Conservation (phyloP, 2,888 invertebrate genomes). For the Andrena dorsata region DNA sequence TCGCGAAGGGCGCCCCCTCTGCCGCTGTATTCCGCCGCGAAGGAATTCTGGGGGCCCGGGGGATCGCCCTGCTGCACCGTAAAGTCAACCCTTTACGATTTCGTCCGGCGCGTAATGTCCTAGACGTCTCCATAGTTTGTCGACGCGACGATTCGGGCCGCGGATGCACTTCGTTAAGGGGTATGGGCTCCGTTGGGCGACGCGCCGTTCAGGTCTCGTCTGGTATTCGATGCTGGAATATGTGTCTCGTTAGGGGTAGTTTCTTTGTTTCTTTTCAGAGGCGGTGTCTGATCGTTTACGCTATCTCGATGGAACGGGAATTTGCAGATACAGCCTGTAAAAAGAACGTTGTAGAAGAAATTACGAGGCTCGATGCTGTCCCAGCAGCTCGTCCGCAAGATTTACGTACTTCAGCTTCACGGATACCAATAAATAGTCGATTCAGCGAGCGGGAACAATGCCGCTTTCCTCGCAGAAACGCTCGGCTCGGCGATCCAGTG, state of each 20-base stretch:
- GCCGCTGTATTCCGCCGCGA: constrained; percentile 10
- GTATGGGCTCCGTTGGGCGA: neutral
- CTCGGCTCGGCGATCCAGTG: constrained; percentile 18
- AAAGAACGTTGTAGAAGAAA: constrained; percentile 26
- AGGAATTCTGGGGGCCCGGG: constrained; percentile 29
- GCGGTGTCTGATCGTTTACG: too few relatives aligned
- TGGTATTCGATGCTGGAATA: too few relatives aligned
- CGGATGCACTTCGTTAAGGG: neutral
- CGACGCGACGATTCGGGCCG: constrained; percentile 37
- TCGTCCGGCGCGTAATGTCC: constrained; percentile 77
- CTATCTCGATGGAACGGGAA: neutral
- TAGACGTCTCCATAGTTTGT: constrained; percentile 81
- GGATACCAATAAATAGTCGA: constrained; percentile 63
- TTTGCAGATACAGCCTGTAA: neutral
- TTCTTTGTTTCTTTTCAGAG: too few relatives aligned
- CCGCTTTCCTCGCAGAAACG: constrained; percentile 56
- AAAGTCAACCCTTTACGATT: constrained; percentile 80
- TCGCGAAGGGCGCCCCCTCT: constrained; percentile 27
- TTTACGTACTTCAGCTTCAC: constrained; percentile 61
- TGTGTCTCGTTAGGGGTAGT: too few relatives aligned
- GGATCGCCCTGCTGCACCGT: constrained; percentile 69
- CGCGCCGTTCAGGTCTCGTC: neutral
- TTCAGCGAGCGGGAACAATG: constrained; percentile 54
- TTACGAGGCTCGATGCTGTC: constrained; percentile 34
- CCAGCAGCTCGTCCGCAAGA: constrained; percentile 40